Evolutionary conservation across 1,140 invertebrate species (phyloP).

Genomic region (Cheumatopsyche charites): DNA sequence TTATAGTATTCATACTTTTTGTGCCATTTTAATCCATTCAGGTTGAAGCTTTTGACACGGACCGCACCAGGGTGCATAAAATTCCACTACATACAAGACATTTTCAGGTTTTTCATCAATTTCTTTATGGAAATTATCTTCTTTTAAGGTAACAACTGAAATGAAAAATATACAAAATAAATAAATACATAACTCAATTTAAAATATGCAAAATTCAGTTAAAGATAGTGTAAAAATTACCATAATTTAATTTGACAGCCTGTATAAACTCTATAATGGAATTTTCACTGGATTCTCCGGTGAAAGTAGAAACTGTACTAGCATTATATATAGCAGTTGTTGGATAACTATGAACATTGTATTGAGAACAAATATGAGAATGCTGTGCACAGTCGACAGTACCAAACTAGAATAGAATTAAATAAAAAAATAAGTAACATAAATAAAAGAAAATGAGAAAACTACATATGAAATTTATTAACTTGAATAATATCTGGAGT

Average conservation of each 20-base stretch:
- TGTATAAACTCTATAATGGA: constrained; percentile 74
- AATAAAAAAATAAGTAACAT: constrained; percentile 10
- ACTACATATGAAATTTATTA: too few species aligned
- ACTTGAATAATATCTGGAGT: constrained; percentile 53
- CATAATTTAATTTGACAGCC: constrained; percentile 49
- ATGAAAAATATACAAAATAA: constrained; percentile 42
- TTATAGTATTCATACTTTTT: constrained; percentile 54
- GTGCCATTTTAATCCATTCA: constrained; percentile 74
- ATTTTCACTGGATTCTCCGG: constrained; percentile 65
- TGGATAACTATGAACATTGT: constrained; percentile 75
- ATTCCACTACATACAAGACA: constrained; percentile 80
- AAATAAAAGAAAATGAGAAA: neutral
- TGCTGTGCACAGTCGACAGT: constrained; percentile 68
- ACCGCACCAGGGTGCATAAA: constrained; percentile 78
- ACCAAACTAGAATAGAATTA: constrained; percentile 64
- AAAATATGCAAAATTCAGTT: constrained; percentile 28
- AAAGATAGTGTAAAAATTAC: constrained; percentile 30
- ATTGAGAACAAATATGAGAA: constrained; percentile 62
- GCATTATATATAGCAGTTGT: constrained; percentile 76
- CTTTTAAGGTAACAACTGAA: constrained; percentile 65
- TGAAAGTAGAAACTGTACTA: constrained; percentile 64
- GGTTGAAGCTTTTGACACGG: constrained; percentile 77
- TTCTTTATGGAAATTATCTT: constrained; percentile 62
- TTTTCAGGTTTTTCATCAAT: constrained; percentile 54
- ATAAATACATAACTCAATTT: neutral